Conservation (phyloP, 2,888 invertebrate genomes). For the Philonicus albiceps region DNA sequence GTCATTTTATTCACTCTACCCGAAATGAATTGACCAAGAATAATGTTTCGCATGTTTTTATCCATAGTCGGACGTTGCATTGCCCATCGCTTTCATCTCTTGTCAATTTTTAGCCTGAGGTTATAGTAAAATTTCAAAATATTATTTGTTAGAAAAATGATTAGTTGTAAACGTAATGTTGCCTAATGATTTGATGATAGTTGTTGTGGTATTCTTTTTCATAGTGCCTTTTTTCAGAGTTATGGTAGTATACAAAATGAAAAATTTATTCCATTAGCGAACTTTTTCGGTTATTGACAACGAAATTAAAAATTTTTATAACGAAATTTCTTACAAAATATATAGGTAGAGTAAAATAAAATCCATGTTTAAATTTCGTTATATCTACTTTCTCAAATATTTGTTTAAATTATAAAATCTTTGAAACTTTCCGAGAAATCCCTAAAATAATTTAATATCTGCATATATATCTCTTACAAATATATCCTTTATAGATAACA, state of each 20-base stretch:
- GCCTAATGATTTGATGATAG: not conserved
- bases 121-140: not conserved
- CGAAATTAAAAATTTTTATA: not conserved
- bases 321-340: too few relatives aligned
- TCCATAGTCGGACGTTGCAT: not conserved
- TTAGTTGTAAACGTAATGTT: not conserved
- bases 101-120: not conserved
- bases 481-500: not conserved
- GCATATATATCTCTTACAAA: too few relatives aligned
- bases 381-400: too few relatives aligned
- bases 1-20: not conserved
- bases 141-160: not conserved
- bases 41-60: not conserved
- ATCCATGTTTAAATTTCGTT: too few relatives aligned
- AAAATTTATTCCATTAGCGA: not conserved
- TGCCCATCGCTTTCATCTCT: not conserved
- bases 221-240: not conserved
- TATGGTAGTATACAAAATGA: not conserved
- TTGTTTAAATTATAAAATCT: too few relatives aligned
- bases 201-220: not conserved
- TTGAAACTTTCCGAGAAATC: too few relatives aligned
- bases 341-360: too few relatives aligned
- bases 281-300: not conserved
- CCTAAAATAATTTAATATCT: too few relatives aligned
- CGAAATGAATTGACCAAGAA: not conserved